Evolutionary conservation across 2,113 vertebrate genomes (phyloP).

Genomic region (Ceyx margarethae): DNA sequence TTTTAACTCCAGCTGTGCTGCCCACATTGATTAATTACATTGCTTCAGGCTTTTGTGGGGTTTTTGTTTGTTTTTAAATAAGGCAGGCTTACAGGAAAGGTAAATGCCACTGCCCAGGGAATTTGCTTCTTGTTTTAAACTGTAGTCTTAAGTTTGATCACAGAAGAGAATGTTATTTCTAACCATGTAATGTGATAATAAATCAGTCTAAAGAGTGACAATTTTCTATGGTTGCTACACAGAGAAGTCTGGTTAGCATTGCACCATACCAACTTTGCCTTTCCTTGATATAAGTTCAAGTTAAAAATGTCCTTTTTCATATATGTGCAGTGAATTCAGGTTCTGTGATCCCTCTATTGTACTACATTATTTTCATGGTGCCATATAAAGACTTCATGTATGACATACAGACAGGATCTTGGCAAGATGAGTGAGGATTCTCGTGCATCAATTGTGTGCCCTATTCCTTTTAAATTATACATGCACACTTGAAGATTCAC

Average conservation of each 20-base stretch:
- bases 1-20: background rate
- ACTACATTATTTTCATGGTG: accelerated
- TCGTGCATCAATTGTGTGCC: background rate
- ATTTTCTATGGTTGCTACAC: background rate
- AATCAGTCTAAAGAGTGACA: background rate
- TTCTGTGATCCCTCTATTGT: background rate
- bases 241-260: background rate
- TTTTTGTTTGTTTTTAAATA: background rate
- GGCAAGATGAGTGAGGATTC: background rate
- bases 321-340: background rate
- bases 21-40: no score
- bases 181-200: background rate
- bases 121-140: background rate
- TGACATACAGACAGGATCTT: background rate
- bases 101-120: background rate
- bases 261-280: background rate
- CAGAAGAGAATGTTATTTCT: background rate
- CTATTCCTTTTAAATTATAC: background rate
- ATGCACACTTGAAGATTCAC: background rate
- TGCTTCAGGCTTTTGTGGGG: background rate
- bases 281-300: background rate
- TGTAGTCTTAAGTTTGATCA: background rate
- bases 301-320: background rate
- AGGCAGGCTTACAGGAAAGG: background rate
- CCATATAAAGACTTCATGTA: background rate